Base-by-base conservation (phyloP, 2,113 vertebrate species). In the Gymnorhina tibicen region DNA sequence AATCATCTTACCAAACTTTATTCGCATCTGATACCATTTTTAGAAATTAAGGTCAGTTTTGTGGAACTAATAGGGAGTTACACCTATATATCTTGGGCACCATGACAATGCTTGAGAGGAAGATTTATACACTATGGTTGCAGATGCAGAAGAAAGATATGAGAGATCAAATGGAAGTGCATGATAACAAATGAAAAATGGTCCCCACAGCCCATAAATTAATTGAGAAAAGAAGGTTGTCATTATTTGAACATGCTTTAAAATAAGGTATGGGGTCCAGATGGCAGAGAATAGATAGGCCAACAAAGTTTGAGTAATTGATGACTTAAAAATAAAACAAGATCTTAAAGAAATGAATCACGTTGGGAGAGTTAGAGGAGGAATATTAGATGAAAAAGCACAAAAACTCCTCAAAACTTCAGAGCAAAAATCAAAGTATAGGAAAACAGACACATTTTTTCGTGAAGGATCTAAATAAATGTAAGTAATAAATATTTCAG, bases 271-370 rank as follows among this genome's bases (percentile, higher is more conserved):
- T 98, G 98, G 98, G 98, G 98, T 98, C 98, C 99, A 99, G 98
- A 99, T 99, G 99, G 98, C 98, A 97, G 98, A 97, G 98, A 97
- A 98, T 97, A 99, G 98, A 98, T 98, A 98, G 98, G 97, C 97
- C 96, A 97, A 97, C 97, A 95, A 98, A 98, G 98, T 98, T 98
- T 98, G 98, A 99, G 98, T 98, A 99, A 99, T 98, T 98, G 98
- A 99, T 99, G 98, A 98, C 98, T 99, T 98, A 98, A 98, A 98
- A 98, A 99, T 98, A 98, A 98, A 99, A 98, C 97, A 97, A 97
- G 98, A 98, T 98, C 98, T 98, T 97, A 97, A 97, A 98, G 97
- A 97, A 98, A 98, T 97, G 98, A 97, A 97, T 98, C 98, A 98
- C 97, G 83, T 97, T 96, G 96, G 97, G 98, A 97, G 98, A 98